Base-by-base conservation (phyloP, 2,888 invertebrate species). In the Julus scanicus region DNA sequence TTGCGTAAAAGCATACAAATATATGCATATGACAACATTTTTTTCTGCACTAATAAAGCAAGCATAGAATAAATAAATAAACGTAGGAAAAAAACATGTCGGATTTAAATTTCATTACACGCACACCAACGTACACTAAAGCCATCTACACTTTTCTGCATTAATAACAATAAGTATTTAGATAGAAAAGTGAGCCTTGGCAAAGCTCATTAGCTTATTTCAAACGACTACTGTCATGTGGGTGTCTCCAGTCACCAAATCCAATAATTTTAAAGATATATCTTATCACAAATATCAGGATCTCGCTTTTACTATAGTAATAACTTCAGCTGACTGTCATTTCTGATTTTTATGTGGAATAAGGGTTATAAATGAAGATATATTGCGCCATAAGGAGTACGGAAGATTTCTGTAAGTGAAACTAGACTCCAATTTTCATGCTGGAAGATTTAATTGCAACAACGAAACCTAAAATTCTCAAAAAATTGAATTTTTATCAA, bases 311-410 rank as follows among this genome's bases (percentile, higher is more conserved):
- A 71, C 71, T 9, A 11, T 29, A 20, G n/a, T 29, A 9, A 71
- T 71, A 29, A 71, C 20, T 71, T 71, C 29, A 29, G 71, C 29
- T 29, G 11, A 71, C 29, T 29, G 29, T 71, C 71, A 71, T 71
- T 71, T 71, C 29, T 29, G 71, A 71, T 71, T 71, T 71, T 71
- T 71, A 71, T 71, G 71, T 71, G 29, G 71, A 20, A 11, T 29
- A n/a, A 29, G 29, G 29, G 71, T 29, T 20, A 29, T 71, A 71
- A 71, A 71, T 71, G 71, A 71, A 29, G 11, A 71, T 29, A 71
- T 29, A 71, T 71, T 29, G 29, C 13, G 29, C 9, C 29, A 29
- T 71, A 71, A 71, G 71, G 29, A 13, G 71, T 29, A 29, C 0
- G 11, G 8, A 11, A 71, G 29, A 71, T 71, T 53, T n/a, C 63